phyloP scores from a whole-genome alignment of 2,888 invertebrate species.

The Crematogaster levior region DNA sequence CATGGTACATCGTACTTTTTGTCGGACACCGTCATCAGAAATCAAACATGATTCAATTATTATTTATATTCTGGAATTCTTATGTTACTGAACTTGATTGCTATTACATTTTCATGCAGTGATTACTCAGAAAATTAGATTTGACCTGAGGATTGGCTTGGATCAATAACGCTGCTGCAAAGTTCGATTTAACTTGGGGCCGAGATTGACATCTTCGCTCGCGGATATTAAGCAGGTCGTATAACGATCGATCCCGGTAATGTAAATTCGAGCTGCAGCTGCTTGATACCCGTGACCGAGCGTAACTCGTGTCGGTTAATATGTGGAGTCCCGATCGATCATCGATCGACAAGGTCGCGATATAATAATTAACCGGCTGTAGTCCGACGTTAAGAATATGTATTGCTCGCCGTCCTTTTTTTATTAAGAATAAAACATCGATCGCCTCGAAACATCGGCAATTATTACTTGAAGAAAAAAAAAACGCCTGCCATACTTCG shows the following conservation, averaged over 20 bases:
- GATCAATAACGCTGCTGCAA: not conserved
- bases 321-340: conserved; percentile 52
- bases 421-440: conserved; percentile 49
- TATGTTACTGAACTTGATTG: not conserved
- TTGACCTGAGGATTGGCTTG: not conserved
- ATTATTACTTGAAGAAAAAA: conserved; percentile 39
- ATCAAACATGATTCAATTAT: not conserved
- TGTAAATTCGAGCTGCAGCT: conserved; percentile 1
- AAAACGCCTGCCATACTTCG: conserved; percentile 47
- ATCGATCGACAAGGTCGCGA: conserved; percentile 38
- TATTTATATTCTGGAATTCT: not conserved
- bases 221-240: conserved; percentile 41
- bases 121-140: not conserved
- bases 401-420: conserved; percentile 37
- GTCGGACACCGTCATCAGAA: not conserved
- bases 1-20: not conserved
- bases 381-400: conserved; percentile 45
- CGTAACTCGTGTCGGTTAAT: conserved; percentile 39
- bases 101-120: not conserved
- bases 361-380: conserved; percentile 31
- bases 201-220: conserved; percentile 48
- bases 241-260: conserved; percentile 3
- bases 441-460: conserved; percentile 40
- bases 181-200: conserved; percentile 38
- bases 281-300: conserved; percentile 40